Evolutionary conservation across 1,140 invertebrate genomes (phyloP).

Genomic region (Artemia franciscana): DNA sequence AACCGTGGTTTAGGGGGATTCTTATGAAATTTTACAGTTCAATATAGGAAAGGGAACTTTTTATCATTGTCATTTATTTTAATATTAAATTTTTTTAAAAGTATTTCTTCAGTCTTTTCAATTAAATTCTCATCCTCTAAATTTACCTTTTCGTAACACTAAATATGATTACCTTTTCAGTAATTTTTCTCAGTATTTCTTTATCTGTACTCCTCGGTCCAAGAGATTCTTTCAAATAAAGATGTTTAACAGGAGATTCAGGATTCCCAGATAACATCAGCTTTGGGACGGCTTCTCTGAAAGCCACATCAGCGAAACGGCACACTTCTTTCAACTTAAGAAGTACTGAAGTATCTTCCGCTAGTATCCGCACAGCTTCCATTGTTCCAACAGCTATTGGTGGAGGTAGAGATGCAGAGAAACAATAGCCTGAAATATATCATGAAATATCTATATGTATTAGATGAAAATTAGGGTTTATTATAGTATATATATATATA

Average conservation of each 20-base stretch:
- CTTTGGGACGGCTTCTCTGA: neutral
- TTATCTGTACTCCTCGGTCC: neutral
- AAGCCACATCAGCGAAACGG: neutral
- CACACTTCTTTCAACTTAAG: constrained; percentile 23
- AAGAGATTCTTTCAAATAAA: neutral
- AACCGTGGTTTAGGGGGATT: too few species aligned
- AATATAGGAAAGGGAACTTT: too few species aligned
- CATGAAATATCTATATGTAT: too few species aligned
- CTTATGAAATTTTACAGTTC: too few species aligned
- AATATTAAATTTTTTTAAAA: too few species aligned
- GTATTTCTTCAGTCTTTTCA: too few species aligned
- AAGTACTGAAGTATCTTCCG: constrained; percentile 37
- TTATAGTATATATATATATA: too few species aligned
- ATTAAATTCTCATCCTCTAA: too few species aligned
- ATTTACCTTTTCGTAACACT: too few species aligned
- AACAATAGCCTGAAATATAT: constrained; percentile 53
- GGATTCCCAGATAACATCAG: neutral
- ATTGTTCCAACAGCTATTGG: constrained; percentile 66
- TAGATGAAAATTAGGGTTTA: too few species aligned
- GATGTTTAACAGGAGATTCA: neutral
- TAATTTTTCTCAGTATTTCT: neutral
- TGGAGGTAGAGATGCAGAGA: constrained; percentile 86
- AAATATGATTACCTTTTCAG: neutral
- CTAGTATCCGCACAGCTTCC: constrained; percentile 46
- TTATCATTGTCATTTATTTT: too few species aligned